Percentiles rank a stretch among this genome's conserved stretches.
Conservation (phyloP, 1,140 invertebrate species). For the Drosophila prosaltans region DNA sequence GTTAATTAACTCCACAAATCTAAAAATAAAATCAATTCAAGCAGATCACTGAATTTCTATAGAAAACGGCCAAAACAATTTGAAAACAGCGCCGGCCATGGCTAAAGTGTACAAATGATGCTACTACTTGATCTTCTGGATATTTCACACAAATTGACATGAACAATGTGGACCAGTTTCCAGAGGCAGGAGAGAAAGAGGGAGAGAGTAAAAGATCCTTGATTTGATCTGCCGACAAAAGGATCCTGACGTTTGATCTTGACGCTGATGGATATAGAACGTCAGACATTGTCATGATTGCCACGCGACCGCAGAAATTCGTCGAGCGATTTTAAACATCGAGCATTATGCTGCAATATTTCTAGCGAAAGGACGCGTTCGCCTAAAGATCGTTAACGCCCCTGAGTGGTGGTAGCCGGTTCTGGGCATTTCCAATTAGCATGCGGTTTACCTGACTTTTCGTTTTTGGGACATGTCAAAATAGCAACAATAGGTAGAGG, state of each 20-base stretch:
- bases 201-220: neutral
- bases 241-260: conserved; percentile 70
- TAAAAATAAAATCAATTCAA: conserved; percentile 67
- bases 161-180: conserved; percentile 36
- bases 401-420: neutral
- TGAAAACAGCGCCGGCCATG: conserved; percentile 70
- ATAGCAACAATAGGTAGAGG: conserved; percentile 69
- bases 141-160: conserved; percentile 66
- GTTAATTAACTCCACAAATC: conserved; percentile 64
- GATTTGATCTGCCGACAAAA: conserved; percentile 52
- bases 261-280: conserved; percentile 62
- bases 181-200: neutral
- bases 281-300: conserved; percentile 37
- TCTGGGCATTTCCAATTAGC: conserved; percentile 67
- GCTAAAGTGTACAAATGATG: conserved; percentile 78
- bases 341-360: conserved; percentile 64
- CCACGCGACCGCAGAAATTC: conserved; percentile 68
- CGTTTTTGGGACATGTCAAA: conserved; percentile 52
- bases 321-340: conserved; percentile 26
- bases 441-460: conserved; percentile 58
- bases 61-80: conserved; percentile 67
- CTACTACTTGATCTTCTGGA: conserved; percentile 32
- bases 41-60: conserved; percentile 65
- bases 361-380: conserved; percentile 58
- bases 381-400: conserved; percentile 70